These are phyloP conservation scores for Lamellibrachia satsuma DNA, from an alignment of 2,888 invertebrate species.

Conservation along the genomic window DNA sequence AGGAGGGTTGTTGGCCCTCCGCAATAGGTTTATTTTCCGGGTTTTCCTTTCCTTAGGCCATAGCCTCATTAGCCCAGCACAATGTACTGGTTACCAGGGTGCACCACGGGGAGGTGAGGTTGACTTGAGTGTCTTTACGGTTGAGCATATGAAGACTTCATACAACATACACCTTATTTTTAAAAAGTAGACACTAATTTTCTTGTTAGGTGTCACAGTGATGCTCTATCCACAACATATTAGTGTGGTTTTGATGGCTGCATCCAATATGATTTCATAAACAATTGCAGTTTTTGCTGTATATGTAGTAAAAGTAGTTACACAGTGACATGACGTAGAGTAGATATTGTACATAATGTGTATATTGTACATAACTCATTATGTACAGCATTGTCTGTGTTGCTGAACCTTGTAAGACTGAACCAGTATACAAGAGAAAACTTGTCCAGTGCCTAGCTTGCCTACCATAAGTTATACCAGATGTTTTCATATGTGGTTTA, in stretches of 20 bases:
- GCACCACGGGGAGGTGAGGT: no score
- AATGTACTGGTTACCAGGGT: no score
- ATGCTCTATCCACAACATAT: neutral
- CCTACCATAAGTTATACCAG: neutral
- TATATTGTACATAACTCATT: neutral
- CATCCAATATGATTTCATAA: neutral
- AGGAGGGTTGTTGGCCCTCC: no score
- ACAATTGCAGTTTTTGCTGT: neutral
- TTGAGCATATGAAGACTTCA: no score
- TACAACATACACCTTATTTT: neutral
- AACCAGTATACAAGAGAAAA: no score
- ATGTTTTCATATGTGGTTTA: neutral
- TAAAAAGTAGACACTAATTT: neutral
- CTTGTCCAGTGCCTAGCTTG: neutral
- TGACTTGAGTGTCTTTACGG: no score
- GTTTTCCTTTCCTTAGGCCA: no score
- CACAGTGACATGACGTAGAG: neutral
- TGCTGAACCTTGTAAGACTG: neutral
- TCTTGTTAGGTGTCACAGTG: neutral
- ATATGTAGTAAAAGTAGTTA: neutral
- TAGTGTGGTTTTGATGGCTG: neutral
- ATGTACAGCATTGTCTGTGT: neutral
- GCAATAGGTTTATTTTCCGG: no score
- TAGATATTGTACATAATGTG: neutral
- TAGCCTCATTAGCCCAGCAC: no score